These are phyloP conservation scores for Batillaria attramentaria DNA, from an alignment of 1,140 invertebrate species.

Conservation along the genomic window DNA sequence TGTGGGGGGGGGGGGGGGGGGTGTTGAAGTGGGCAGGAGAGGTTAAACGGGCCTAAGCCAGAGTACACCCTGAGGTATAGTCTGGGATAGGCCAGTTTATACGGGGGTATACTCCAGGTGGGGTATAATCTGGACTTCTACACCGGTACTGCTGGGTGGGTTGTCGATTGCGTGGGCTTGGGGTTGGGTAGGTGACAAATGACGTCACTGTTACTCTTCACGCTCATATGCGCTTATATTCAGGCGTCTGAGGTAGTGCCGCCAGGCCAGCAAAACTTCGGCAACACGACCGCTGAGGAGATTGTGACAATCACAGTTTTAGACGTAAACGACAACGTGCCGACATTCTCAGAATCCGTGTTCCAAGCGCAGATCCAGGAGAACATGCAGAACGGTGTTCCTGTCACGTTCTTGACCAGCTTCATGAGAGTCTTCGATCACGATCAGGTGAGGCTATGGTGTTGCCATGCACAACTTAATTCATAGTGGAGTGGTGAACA, in stretches of 20 bases:
- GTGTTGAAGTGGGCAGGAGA: too few relatives aligned
- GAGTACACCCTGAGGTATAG: too few relatives aligned
- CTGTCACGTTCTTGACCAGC: constrained; percentile 84
- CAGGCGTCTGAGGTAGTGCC: constrained; percentile 50
- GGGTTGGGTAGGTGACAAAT: too few relatives aligned
- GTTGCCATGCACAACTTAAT: not conserved
- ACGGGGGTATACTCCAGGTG: too few relatives aligned
- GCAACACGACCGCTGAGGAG: constrained; percentile 84
- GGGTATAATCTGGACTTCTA: too few relatives aligned
- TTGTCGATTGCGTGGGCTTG: too few relatives aligned
- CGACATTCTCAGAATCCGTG: constrained; percentile 82
- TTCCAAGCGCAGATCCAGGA: constrained; percentile 94
- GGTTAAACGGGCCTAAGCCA: too few relatives aligned
- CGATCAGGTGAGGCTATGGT: constrained; percentile 81
- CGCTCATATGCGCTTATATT: too few relatives aligned
- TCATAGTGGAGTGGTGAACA: not conserved
- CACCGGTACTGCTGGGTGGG: too few relatives aligned
- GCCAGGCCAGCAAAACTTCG: constrained; percentile 69
- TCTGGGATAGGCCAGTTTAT: too few relatives aligned
- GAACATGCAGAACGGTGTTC: constrained; percentile 89
- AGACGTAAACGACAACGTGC: constrained; percentile 96
- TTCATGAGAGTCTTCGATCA: constrained; percentile 92
- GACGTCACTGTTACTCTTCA: too few relatives aligned
- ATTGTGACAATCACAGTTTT: constrained; percentile 93
- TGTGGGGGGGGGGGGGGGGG: too few relatives aligned